Base-by-base conservation (phyloP, 2,797 vertebrate species). In the Artibeus jamaicensis region DNA sequence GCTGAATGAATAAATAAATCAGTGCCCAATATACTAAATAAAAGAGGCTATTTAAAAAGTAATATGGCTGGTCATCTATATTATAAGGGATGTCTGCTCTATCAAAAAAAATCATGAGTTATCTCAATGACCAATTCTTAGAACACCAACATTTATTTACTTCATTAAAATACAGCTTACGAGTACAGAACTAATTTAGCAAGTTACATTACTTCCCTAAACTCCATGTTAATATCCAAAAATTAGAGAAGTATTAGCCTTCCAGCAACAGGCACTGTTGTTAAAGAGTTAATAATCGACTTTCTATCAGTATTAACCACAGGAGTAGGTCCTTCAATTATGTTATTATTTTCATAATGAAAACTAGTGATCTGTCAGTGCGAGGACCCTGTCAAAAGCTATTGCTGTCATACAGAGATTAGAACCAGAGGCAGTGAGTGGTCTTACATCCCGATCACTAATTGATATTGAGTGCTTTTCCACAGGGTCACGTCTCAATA, bases 381-480 rank as follows among this genome's bases (percentile, higher is more conserved):
- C 1, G 5, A 32, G 82, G 91, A 89, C 59, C 91, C 87, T 89
- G 77, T 95, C 81, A 92, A 92, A 89, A 67, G 42, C 67, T 89
- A 68, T 22, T 16, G 53, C 86, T 39, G 59, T 29, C 53, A 77
- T 32, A 83, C 46, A 89, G 67, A 81, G 50, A 83, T 83, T 16
- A 93, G 87, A 95, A 79, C 44, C 85, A 78, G 81, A 95, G 76
- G 42, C 9, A 32, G 78, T 42, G 74, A 32, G 78, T 42, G 74
- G 79, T 50, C 91, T 74, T 81, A 94, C 48, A 92, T 76, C 55
- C 57, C 67, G 71, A 62, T 92, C 77, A 71, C 73, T 95, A 94
- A 96, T 62, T 86, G 93, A 67, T 70, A 97, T 32, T 2, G 48
- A 97, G 79, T 71, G 88, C 68, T 95, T 42, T 89, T 84, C 65